Base-by-base conservation (phyloP, 2,888 invertebrate species). In the Polydrusus pterygomalis region DNA sequence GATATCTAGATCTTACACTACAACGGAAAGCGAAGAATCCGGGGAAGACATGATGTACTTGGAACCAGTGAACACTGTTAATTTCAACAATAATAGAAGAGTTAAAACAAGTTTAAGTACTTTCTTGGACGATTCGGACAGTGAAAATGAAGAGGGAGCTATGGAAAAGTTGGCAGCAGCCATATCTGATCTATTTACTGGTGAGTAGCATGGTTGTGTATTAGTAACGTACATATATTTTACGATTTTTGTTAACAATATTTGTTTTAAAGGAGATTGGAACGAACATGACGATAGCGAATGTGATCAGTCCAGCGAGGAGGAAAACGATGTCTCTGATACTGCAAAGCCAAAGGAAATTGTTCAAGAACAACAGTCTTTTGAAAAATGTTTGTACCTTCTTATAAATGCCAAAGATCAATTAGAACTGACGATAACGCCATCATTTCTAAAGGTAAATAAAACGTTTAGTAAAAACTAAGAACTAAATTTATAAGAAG, bases 131-230 rank as follows among this genome's bases (percentile, higher is more conserved):
- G 93, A 93, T 77, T 93, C 93, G 0, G 94, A 94, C 83, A 93
- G 93, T 0, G 94, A 94, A 80, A 93, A 93, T 81, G 94, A 94
- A 81, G 91, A 90, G 82, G 91, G 91, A 0, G 88, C 91, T 1
- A 91, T 93, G 88, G 93, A 93, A 80, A 93, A 93, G 83, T 86
- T 94, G 56, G 91, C 93, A 0, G 91, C 91, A 64, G 93, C 93
- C n/a, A 92, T 94, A 78, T 92, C 92, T 15, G 93, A 94, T 88
- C 87, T 96, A 74, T 95, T 96, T 87, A 94, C 94, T 70, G 93
- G 92, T 92, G 87, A 25, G 25, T 5, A 25, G 25, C 25, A 5
- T 25, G 1, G 25, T 25, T 25, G 25, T 25, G 1, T 25, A 25
- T 25, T 25, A 18, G 9, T 9, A 18, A 3, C 34, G 43, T 43